These are phyloP conservation scores for Samia ricini DNA, from an alignment of 1,140 invertebrate species.

Conservation along the genomic window DNA sequence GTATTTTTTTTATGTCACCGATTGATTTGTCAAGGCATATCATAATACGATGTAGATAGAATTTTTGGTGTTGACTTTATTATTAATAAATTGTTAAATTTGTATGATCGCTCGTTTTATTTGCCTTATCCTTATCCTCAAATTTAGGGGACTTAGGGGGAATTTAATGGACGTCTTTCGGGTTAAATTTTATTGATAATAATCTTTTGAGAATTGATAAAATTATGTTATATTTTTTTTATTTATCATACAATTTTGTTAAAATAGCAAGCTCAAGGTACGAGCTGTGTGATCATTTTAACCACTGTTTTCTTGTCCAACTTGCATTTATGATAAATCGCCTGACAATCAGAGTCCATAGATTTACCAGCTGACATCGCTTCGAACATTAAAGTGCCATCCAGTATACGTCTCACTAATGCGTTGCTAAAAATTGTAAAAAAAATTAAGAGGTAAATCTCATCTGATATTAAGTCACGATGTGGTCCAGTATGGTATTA, in stretches of 20 bases:
- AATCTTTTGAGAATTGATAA: too few relatives aligned
- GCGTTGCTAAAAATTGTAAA: slow-evolving; percentile 80
- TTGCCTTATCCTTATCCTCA: not conserved
- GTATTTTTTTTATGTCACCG: not conserved
- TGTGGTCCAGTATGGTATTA: too few relatives aligned
- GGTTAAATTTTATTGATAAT: too few relatives aligned
- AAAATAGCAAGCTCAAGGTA: slow-evolving; percentile 66
- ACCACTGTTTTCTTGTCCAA: slow-evolving; percentile 81
- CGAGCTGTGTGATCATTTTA: slow-evolving; percentile 79
- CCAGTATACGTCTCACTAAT: slow-evolving; percentile 83
- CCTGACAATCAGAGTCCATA: slow-evolving; percentile 79
- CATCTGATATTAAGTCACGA: too few relatives aligned
- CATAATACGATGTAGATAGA: slow-evolving; percentile 51
- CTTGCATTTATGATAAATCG: slow-evolving; percentile 80
- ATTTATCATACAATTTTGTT: too few relatives aligned
- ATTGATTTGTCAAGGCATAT: slow-evolving; percentile 40
- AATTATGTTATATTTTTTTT: too few relatives aligned
- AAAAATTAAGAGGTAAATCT: not conserved
- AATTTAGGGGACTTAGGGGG: too few relatives aligned
- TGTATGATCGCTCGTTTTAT: slow-evolving; percentile 26
- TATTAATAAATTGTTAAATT: slow-evolving; percentile 72
- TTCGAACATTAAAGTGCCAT: slow-evolving; percentile 87
- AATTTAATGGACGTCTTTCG: too few relatives aligned
- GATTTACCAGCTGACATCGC: slow-evolving; percentile 83
- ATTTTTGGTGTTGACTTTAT: slow-evolving; percentile 56